A percentile compares a stretch with the other conserved stretches of the same genome.
Conservation (phyloP, 2,797 vertebrate species). For the Paramormyrops hopkinsi region DNA sequence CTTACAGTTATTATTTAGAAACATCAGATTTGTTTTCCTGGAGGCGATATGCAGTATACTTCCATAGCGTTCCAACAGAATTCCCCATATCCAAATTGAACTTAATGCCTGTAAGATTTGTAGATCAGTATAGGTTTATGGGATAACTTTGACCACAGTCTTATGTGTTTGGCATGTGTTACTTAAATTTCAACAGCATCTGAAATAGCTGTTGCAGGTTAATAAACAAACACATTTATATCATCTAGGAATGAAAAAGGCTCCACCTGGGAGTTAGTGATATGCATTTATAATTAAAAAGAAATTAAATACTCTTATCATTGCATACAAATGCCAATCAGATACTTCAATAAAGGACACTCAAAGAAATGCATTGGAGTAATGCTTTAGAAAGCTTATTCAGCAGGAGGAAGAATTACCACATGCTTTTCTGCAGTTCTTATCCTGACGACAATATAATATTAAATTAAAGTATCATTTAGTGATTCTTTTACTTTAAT, state of each 20-base stretch:
- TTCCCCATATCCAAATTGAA: background rate
- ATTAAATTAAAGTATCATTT: background rate
- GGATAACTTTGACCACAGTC: background rate
- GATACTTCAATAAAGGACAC: background rate
- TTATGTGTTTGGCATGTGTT: background rate
- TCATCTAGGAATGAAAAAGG: background rate
- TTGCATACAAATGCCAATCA: background rate
- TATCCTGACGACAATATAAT: background rate
- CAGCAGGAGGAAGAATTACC: background rate
- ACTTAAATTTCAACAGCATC: background rate
- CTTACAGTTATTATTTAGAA: background rate
- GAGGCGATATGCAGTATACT: background rate
- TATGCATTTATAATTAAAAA: background rate
- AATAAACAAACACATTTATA: background rate
- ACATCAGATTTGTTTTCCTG: background rate
- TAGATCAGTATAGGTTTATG: background rate
- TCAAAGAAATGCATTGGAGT: background rate
- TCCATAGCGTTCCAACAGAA: background rate
- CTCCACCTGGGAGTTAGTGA: background rate
- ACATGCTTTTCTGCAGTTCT: background rate
- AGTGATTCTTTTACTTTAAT: background rate
- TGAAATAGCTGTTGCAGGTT: background rate
- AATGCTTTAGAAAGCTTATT: background rate
- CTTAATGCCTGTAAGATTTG: background rate
- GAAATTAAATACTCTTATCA: background rate